Conservation (phyloP, 2,797 vertebrate genomes). For the Hapalemur alaotrensis region DNA sequence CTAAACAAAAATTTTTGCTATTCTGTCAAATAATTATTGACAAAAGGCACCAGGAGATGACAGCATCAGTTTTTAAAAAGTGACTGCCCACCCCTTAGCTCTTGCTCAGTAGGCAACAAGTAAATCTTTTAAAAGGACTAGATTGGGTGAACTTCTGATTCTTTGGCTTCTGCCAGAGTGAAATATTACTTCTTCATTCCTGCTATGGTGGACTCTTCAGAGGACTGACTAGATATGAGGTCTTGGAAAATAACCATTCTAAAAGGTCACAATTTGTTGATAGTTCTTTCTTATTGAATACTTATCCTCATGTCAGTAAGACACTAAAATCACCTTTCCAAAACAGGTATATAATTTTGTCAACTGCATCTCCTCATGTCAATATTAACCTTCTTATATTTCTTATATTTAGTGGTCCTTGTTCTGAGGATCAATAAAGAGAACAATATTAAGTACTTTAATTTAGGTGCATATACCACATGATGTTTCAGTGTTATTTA, state of each 20-base stretch:
- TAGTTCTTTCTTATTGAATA: background rate
- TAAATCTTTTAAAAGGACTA: background rate
- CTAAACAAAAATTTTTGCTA: slow-evolving; percentile 12
- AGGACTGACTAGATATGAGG: background rate
- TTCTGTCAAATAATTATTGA: background rate
- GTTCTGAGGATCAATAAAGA: background rate
- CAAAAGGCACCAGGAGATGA: background rate
- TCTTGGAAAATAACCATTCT: slow-evolving; percentile 16
- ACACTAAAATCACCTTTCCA: background rate
- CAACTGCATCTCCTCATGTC: background rate
- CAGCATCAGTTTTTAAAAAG: slow-evolving; percentile 2
- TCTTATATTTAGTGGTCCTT: background rate
- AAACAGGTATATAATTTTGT: background rate
- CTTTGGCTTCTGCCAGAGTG: background rate
- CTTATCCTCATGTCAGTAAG: background rate
- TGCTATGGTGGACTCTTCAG: background rate
- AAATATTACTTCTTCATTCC: background rate
- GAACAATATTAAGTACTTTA: background rate
- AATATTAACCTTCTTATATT: background rate
- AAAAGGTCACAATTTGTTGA: background rate
- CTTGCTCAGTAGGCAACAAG: background rate
- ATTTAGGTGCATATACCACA: background rate
- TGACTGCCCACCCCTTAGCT: background rate
- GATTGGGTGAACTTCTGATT: background rate
- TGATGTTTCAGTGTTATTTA: background rate